Evolutionary conservation across 2,797 vertebrate genomes (phyloP).

Genomic region (Uromys caudimaculatus): DNA sequence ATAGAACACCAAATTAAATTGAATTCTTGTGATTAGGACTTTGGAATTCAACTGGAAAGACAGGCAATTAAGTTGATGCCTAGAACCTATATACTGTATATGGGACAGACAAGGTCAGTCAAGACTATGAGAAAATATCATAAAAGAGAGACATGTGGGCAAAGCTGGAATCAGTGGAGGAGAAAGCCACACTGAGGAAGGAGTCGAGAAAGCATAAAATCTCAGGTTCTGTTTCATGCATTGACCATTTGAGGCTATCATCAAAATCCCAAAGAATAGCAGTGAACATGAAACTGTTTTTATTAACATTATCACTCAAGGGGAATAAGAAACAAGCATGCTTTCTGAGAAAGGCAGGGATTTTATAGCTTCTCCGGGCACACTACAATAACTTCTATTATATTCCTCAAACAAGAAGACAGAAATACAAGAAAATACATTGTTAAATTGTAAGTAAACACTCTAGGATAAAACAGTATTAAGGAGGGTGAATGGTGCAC

Average conservation of each 20-base stretch:
- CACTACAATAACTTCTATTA: not conserved
- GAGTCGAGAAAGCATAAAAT: not conserved
- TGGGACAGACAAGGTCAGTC: not conserved
- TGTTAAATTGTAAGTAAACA: not conserved
- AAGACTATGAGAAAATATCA: not conserved
- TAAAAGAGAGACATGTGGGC: not conserved
- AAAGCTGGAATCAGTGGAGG: not conserved
- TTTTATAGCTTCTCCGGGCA: not conserved
- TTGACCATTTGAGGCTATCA: rapidly evolving
- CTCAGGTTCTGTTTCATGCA: not conserved
- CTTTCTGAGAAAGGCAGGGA: not conserved
- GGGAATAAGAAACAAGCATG: not conserved
- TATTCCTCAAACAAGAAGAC: not conserved
- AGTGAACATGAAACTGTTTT: not conserved
- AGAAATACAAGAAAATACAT: not conserved
- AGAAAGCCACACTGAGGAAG: not conserved
- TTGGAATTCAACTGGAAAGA: not conserved
- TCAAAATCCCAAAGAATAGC: not conserved
- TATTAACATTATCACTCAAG: not conserved
- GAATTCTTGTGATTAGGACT: not conserved
- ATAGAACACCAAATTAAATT: not conserved
- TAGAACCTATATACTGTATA: not conserved
- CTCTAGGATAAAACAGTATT: constrained; percentile 17
- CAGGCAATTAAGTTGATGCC: not conserved
- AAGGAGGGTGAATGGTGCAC: not conserved